Evolutionary conservation across 2,888 invertebrate species (phyloP), one percentile per base, ranked within the genome.

Genomic region (Microctonus brassicae): DNA sequence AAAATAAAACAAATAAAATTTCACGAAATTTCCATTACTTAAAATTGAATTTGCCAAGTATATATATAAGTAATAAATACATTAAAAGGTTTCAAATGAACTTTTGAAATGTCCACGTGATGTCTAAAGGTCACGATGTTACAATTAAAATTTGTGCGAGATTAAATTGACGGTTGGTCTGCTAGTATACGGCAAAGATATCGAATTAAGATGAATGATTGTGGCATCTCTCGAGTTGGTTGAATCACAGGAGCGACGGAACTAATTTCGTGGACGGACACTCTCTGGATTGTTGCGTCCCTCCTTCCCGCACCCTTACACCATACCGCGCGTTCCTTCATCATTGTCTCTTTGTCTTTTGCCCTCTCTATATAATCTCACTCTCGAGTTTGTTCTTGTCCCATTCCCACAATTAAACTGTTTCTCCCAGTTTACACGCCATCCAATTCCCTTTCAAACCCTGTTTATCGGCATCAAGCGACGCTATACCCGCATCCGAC

Each of bases 231-330:
- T 47, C 17, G 17, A 17, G 47, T 17, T 55, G 64, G 76, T n/a
- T 72, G 73, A 75, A 76, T 76, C 70, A 69, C 66, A 52, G 33
- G 72, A 72, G 67, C 74, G 72, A 75, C 72, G 71, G 74, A 76
- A 77, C 75, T 76, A 77, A 77, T 77, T 76, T 75, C 69, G 69
- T 71, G 68, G 64, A 71, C 72, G 69, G 72, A 72, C 76, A 73
- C 73, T 72, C 70, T n/a, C n/a, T n/a, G n/a, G n/a, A n/a, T n/a
- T n/a, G n/a, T n/a, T n/a, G n/a, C n/a, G n/a, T n/a, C n/a, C n/a
- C n/a, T n/a, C n/a, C n/a, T n/a, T n/a, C n/a, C n/a, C n/a, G n/a
- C n/a, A n/a, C n/a, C n/a, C n/a, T n/a, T n/a, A n/a, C n/a, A n/a
- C n/a, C n/a, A n/a, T n/a, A n/a, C n/a, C n/a, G n/a, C n/a, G n/a